Percentiles rank a stretch among this genome's conserved stretches.
Evolutionary conservation across 2,888 invertebrate species (phyloP).

Genomic region (Nomada fabriciana): DNA sequence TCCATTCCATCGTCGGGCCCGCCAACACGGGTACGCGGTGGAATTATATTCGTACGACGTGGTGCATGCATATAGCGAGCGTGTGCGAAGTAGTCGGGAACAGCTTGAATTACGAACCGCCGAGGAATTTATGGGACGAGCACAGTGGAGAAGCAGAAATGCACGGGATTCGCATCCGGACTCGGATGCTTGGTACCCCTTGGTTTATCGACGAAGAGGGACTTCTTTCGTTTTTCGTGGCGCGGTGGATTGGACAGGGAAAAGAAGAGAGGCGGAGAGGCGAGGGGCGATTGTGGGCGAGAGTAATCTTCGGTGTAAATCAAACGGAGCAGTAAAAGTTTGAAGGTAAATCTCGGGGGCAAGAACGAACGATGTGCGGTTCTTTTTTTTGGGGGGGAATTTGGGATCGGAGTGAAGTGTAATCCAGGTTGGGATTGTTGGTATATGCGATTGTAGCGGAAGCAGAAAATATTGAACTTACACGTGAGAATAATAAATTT

Average conservation of each 20-base stretch:
- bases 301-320: slow-evolving; percentile 53
- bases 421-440: background rate
- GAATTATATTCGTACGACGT: slow-evolving; percentile 18
- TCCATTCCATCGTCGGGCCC: slow-evolving; percentile 7
- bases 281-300: slow-evolving; percentile 10
- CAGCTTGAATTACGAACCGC: slow-evolving; percentile 40
- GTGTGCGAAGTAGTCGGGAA: slow-evolving; percentile 4
- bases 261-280: background rate
- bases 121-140: slow-evolving; percentile 47
- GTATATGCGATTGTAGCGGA: background rate
- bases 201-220: no score
- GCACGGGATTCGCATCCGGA: slow-evolving; percentile 22
- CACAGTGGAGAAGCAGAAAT: slow-evolving; percentile 18
- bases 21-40: background rate
- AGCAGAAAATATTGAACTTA: background rate
- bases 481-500: no score
- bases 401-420: background rate
- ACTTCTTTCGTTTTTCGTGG: slow-evolving; percentile 5
- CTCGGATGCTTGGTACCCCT: no score
- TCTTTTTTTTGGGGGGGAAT: slow-evolving; percentile 4
- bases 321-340: slow-evolving; percentile 45
- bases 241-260: background rate
- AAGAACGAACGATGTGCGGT: background rate
- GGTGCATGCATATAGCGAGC: background rate
- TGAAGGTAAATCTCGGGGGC: slow-evolving; percentile 40